Conservation (phyloP, 2,888 invertebrate species). For the Chaetoderma sp. region DNA sequence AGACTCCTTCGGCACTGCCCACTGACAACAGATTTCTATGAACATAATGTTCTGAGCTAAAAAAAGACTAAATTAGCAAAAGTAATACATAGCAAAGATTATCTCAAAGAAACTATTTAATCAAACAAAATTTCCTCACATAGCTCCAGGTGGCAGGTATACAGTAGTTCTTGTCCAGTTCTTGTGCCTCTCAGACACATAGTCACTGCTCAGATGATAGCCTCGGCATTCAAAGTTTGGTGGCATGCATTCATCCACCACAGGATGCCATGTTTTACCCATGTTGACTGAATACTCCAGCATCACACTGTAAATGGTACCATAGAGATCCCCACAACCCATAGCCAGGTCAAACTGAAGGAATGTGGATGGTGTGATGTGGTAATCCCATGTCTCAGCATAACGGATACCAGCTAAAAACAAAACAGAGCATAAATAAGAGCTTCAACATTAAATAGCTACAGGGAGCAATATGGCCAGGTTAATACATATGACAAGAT, state of each 20-base stretch:
- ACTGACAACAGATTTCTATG: too few relatives aligned
- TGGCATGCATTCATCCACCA: constrained; percentile 66
- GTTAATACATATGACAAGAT: too few relatives aligned
- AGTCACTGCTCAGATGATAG: constrained; percentile 64
- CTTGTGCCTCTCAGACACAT: constrained; percentile 58
- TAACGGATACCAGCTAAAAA: constrained; percentile 49
- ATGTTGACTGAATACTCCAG: constrained; percentile 69
- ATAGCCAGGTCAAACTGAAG: constrained; percentile 70
- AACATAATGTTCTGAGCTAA: too few relatives aligned
- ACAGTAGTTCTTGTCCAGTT: constrained; percentile 69
- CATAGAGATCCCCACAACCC: constrained; percentile 64
- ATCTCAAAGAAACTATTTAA: too few relatives aligned
- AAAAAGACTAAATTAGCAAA: too few relatives aligned
- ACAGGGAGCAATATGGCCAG: too few relatives aligned
- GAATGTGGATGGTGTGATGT: constrained; percentile 66
- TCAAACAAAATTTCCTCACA: too few relatives aligned
- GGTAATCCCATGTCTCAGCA: constrained; percentile 70
- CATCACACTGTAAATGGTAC: constrained; percentile 59
- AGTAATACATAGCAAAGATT: too few relatives aligned
- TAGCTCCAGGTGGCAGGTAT: constrained; percentile 63
- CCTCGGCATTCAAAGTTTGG: constrained; percentile 67
- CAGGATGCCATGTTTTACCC: constrained; percentile 68
- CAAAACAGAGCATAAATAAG: too few relatives aligned
- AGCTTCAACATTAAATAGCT: too few relatives aligned
- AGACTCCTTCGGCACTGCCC: too few relatives aligned